Base-by-base conservation (phyloP, 2,797 vertebrate species). In the Chromis chromis region DNA sequence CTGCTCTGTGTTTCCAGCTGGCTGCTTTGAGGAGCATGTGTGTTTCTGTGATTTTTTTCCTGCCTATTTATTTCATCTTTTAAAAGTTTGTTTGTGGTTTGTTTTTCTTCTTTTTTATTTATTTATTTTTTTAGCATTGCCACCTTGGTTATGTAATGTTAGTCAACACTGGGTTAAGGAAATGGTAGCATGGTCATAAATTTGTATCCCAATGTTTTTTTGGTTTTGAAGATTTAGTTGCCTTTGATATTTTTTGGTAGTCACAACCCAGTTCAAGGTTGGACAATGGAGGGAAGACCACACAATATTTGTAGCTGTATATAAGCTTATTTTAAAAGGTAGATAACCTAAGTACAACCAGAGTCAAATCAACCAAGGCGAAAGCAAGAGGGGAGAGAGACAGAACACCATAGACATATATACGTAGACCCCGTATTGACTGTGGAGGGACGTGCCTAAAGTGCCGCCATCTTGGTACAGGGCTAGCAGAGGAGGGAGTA, bases 1-100 rank as follows among this genome's bases (percentile, higher is more conserved):
- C 70, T 70, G 76, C 57, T 80, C 42, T 76, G 81, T 88, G 65
- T 76, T 88, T 46, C 64, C 83, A 85, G 83, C 82, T 83, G 84
- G 70, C 68, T 59, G 19, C 73, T 83, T 48, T 63, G n/a, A 76
- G 60, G n/a, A 78, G 69, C 44, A 39, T 63, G 67, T 74, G 65
- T 66, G 57, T 72, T 58, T 64, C 16, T 36, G 16, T 64, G 24
- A 28, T 61, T 44, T 25, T 52, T 58, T 16, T 17, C 6, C 40
- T 46, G 19, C 42, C 36, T 0, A 3, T 17, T 70, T 77, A 24
- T 61, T 54, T 61, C 56, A 58, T 66, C 16, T 70, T 82, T 60
- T 68, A 1, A 22, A 19, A 66, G 70, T 60, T 63, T 63, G 48
- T 69, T 74, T 66, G 54, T 3, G 1, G 48, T 62, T 71, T 0